A percentile compares a stretch with the other conserved stretches of the same genome.
Conservation (phyloP, 2,113 vertebrate species). For the Euleptes europaea region DNA sequence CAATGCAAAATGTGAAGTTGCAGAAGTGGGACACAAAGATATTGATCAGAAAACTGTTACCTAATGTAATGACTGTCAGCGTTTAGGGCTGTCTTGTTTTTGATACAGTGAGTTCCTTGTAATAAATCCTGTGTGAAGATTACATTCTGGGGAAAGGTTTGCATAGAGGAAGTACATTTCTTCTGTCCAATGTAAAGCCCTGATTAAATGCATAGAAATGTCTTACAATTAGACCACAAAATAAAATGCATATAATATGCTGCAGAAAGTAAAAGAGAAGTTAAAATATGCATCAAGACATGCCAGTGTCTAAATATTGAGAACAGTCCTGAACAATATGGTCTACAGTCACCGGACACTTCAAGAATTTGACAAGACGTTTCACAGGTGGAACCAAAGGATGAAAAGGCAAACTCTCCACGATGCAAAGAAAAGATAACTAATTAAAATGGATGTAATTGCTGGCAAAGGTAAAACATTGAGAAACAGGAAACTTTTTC, state of each 20-base stretch:
- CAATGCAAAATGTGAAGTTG: constrained; percentile 58
- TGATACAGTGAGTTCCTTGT: constrained; percentile 64
- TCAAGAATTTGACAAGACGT: constrained; percentile 45
- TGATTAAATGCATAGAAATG: constrained; percentile 72
- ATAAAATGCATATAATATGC: constrained; percentile 56
- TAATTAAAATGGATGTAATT: constrained; percentile 47
- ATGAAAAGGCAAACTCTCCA: constrained; percentile 44
- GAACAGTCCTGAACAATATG: constrained; percentile 40
- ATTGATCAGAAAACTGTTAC: constrained; percentile 59
- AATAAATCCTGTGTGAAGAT: constrained; percentile 64
- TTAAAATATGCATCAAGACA: constrained; percentile 44
- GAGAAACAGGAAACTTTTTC: constrained; percentile 22
- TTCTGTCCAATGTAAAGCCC: constrained; percentile 66
- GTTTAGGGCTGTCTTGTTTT: constrained; percentile 60
- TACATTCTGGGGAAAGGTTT: constrained; percentile 62
- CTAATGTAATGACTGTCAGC: constrained; percentile 55
- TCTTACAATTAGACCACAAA: constrained; percentile 57
- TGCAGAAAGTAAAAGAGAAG: constrained; percentile 52
- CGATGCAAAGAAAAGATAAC: constrained; percentile 40
- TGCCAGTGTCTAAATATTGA: constrained; percentile 16
- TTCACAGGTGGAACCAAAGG: constrained; percentile 38
- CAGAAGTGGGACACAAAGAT: constrained; percentile 57
- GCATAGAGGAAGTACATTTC: constrained; percentile 63
- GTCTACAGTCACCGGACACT: constrained; percentile 29
- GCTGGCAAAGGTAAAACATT: constrained; percentile 31